Percentiles rank a stretch among this genome's conserved stretches.
Evolutionary conservation across 2,888 invertebrate species (phyloP).

Genomic region (Cynaeus angustus): DNA sequence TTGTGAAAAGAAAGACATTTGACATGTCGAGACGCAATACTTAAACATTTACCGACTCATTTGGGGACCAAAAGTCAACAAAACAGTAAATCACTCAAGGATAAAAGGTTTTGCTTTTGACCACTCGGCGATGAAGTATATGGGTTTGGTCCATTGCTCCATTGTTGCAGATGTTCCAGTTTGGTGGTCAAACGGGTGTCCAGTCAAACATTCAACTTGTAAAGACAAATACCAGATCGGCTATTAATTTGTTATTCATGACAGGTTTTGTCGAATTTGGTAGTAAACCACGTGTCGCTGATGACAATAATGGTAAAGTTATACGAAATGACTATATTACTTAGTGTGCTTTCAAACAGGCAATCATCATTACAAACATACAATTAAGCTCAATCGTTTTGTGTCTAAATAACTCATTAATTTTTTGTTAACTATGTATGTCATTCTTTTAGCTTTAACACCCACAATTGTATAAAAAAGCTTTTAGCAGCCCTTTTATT

Average conservation of each 20-base stretch:
- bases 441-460: slow-evolving; percentile 61
- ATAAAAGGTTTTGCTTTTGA: slow-evolving; percentile 43
- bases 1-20: neutral
- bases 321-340: slow-evolving; percentile 48
- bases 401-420: slow-evolving; percentile 47
- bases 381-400: slow-evolving; percentile 47
- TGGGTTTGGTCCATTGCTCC: slow-evolving; percentile 25
- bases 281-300: slow-evolving; percentile 25
- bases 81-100: slow-evolving; percentile 47
- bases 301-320: slow-evolving; percentile 37
- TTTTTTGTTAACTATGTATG: slow-evolving; percentile 45
- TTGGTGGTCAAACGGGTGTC: slow-evolving; percentile 10
- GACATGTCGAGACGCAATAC: slow-evolving; percentile 12
- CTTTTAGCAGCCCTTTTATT: slow-evolving; percentile 63
- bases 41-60: slow-evolving; percentile 39
- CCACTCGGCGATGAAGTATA: slow-evolving; percentile 40
- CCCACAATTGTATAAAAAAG: slow-evolving; percentile 62
- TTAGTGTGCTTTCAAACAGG: slow-evolving; percentile 44
- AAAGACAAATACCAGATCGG: slow-evolving; percentile 40
- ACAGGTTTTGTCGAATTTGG: slow-evolving; percentile 37
- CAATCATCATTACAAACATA: slow-evolving; percentile 49
- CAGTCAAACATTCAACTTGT: slow-evolving; percentile 32
- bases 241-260: slow-evolving; percentile 43
- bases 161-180: slow-evolving; percentile 46
- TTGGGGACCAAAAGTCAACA: slow-evolving; percentile 46